Base-by-base conservation (phyloP, 1,140 invertebrate genomes). In the Heliconius eleuchia region DNA sequence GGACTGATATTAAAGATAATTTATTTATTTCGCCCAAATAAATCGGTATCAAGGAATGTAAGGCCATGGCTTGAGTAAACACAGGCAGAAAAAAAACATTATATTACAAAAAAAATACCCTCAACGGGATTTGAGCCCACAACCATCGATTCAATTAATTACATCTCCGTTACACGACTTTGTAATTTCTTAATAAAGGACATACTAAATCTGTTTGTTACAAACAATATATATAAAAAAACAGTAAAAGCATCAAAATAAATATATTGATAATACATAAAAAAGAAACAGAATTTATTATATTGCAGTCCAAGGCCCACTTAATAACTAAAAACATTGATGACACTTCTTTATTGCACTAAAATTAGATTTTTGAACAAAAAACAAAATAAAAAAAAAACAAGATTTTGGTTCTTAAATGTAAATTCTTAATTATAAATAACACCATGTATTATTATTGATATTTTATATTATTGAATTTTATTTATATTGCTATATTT, bases 341-440 rank as follows among this genome's bases (percentile, higher is more conserved):
- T 55, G 80, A 83, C 79, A 80, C 80, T 77, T 80, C 57, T 74
- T 78, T 83, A 83, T 78, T 83, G 82, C 82, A 83, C 79, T 83
- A 80, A 77, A 42, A 76, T 83, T 80, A 76, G 57, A 52, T 73
- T 74, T 78, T 78, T 50, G 46, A 50, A 50, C 46, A 52, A 42
- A 27, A 37, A 37, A 66, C 42, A 66, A 75, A 66, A 66, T 50
- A 4, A 52, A 18, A 52, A 52, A 52, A 52, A 52, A 52, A 57
- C 0, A 8, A 23, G 19, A 23, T 57, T 23, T 9, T 23, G 19
- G 2, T 57, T 66, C 60, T 66, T 66, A 66, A 66, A 27, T 27
- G 27, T 66, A 66, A 66, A 18, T 30, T 30, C 60, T 66, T 66
- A 66, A 23, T 30, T 30, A 23, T 23, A 57, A 57, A 23, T 57